Evolutionary conservation across 2,888 invertebrate species (phyloP), one percentile per base, ranked within the genome.

Genomic region (Leptinotarsa juncta): DNA sequence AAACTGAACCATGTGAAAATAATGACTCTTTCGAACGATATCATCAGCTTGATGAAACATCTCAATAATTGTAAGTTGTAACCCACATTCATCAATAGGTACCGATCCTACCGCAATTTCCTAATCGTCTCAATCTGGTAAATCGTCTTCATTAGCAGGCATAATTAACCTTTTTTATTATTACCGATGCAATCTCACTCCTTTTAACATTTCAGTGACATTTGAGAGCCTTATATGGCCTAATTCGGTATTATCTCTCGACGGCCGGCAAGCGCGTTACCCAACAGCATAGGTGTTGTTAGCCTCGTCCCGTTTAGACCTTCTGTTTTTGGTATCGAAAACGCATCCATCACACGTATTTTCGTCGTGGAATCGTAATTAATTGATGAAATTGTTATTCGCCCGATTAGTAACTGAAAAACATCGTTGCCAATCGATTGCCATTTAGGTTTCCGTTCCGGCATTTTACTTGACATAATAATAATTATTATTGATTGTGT

Each of bases 291-390:
- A 81, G 81, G 83, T 69, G 69, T 69, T 83, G 84, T 84, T 83
- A 83, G 82, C 84, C 84, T 84, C 83, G 84, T 83, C 83, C 83
- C 81, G 83, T 84, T 82, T 62, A n/a, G 62, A 26, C 32, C 42
- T 62, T 42, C 62, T 62, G 42, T 62, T 62, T 62, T 62, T 16
- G 62, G 62, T 32, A 62, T 62, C 32, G 32, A 62, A 62, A 32
- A 62, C 62, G 62, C 62, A 32, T 62, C 62, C 62, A 62, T 62
- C 42, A 42, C 62, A 62, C 62, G 62, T 62, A 62, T 62, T 62
- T 62, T 62, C 32, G 62, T 62, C 62, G 62, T 62, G 62, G 32
- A 62, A 32, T 26, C 10, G 62, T 42, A 62, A 62, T 62, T 62
- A 26, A 62, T 62, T 42, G 62, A 62, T 32, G 42, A 42, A 62